phyloP scores from a whole-genome alignment of 1,140 invertebrate genomes.

The Akabosia matsudoensis region DNA sequence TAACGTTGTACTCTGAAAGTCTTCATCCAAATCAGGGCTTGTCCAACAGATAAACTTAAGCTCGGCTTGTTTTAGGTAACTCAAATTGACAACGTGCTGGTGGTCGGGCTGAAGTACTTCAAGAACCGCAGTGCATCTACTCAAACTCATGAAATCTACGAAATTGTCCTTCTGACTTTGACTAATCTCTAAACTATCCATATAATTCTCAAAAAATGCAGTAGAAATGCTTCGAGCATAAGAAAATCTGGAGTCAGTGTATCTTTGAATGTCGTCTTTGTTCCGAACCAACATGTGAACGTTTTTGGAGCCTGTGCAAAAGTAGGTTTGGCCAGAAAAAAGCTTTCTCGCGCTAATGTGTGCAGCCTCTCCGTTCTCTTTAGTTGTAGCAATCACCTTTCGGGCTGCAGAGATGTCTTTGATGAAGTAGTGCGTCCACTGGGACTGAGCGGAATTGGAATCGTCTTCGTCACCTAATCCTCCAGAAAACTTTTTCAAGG shows the following conservation, averaged over 20 bases:
- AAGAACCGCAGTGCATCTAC: constrained; percentile 53
- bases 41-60: constrained; percentile 55
- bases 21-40: constrained; percentile 47
- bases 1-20: constrained; percentile 43
- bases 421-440: constrained; percentile 54
- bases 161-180: constrained; percentile 41
- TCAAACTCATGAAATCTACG: constrained; percentile 45
- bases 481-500: constrained; percentile 56
- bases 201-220: constrained; percentile 48
- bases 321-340: constrained; percentile 49
- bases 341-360: constrained; percentile 54
- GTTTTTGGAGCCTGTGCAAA: constrained; percentile 57
- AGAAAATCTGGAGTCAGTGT: constrained; percentile 51
- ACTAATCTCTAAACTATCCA: constrained; percentile 48
- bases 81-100: constrained; percentile 56
- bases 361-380: constrained; percentile 58
- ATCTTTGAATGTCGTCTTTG: constrained; percentile 52
- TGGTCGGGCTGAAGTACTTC: constrained; percentile 54
- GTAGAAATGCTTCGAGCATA: constrained; percentile 52
- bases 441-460: constrained; percentile 50
- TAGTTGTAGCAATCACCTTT: constrained; percentile 52
- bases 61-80: constrained; percentile 49
- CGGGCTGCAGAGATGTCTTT: no score
- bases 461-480: constrained; percentile 58
- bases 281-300: constrained; percentile 55